Evolutionary conservation across 2,797 vertebrate species (phyloP), one percentile per base, ranked within the genome.

Genomic region (Graptemys geographica): DNA sequence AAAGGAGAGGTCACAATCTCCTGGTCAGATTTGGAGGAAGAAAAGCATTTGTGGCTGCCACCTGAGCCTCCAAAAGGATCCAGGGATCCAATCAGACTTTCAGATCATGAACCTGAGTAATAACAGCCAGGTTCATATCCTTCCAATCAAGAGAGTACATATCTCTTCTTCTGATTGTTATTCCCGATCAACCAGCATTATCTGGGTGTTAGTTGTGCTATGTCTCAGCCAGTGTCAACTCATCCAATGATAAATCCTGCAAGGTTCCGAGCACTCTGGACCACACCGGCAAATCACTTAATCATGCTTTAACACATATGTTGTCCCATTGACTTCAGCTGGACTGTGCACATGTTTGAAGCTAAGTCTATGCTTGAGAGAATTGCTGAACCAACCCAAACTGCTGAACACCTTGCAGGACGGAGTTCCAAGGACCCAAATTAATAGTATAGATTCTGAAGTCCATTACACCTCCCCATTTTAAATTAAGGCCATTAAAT

Each of bases 221-320:
- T 76, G 21, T 87, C 10, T 1, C 57, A 87, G 6, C 27, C 37
- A 89, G 33, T 41, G 6, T 69, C 76, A 55, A 56, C 62, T 56
- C 55, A 52, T 44, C 33, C 93, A 92, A 49, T 79, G 57, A 59
- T 81, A 74, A 83, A 31, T 84, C 28, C 84, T 89, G n/a, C 18
- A 59, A 95, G 57, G 87, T 18, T 49, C 59, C 49, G 52, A 94
- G 79, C 53, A 79, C 59, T 65, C 31, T 37, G 89, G 49, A 33
- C 92, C 28, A 31, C 74, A 86, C 84, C 69, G 78, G 41, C 81
- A 95, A 53, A 59, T 23, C 80, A 51, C 78, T 90, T 90, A 93
- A 90, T 33, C 83, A 59, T 69, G 52, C 69, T 88, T 94, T 86
- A 95, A 90, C 59, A 90, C 18, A 10, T 28, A 41, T 2, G 21